Evolutionary conservation across 2,113 vertebrate genomes (phyloP).

Genomic region (Natator depressus): DNA sequence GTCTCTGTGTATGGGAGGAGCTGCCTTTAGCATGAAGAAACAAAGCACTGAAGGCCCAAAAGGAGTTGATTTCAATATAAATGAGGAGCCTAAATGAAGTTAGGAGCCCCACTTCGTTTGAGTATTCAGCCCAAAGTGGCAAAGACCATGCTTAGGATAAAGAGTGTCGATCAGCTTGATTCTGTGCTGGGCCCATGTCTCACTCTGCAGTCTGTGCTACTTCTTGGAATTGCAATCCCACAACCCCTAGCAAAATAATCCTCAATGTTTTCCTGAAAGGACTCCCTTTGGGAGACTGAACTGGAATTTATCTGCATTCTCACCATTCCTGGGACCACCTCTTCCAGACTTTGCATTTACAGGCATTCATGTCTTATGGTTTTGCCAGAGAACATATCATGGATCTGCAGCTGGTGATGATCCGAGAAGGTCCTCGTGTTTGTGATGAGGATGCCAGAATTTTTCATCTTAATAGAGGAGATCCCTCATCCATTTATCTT

Average conservation of each 20-base stretch:
- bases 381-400: neutral
- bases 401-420: neutral
- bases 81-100: neutral
- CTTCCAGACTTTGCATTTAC: neutral
- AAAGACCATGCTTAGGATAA: neutral
- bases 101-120: neutral
- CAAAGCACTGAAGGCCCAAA: neutral
- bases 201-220: accelerated
- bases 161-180: neutral
- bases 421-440: neutral
- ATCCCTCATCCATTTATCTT: constrained; percentile 1
- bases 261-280: neutral
- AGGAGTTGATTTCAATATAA: neutral
- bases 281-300: neutral
- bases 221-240: accelerated
- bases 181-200: neutral
- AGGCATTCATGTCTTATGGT: neutral
- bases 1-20: constrained; percentile 35
- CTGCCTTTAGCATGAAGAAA: neutral
- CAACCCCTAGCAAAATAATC: neutral
- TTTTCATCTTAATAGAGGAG: neutral
- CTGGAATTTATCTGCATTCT: neutral
- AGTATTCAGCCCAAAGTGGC: neutral
- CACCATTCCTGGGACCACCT: neutral
- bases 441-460: neutral